These are phyloP conservation scores for Hololepta plana DNA, from an alignment of 2,888 invertebrate genomes.

Conservation along the genomic window DNA sequence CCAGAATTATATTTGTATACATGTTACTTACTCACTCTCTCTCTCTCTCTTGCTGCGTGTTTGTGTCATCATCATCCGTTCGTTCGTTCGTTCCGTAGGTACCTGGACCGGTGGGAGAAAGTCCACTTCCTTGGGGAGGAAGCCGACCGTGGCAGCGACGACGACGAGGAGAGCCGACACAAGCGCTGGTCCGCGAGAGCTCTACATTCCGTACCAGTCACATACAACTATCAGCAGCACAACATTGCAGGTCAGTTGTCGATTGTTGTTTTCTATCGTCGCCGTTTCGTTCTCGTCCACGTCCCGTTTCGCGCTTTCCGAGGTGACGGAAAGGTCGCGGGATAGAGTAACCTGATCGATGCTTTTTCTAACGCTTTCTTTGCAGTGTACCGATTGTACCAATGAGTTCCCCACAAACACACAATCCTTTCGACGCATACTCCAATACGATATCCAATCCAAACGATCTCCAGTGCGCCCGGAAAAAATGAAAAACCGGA, in stretches of 20 bases:
- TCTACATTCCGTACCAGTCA: slow-evolving; percentile 48
- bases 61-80: slow-evolving; percentile 1
- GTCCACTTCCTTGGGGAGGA: slow-evolving; percentile 81
- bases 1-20: slow-evolving; percentile 8
- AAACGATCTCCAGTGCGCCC: too few species aligned
- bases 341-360: too few species aligned
- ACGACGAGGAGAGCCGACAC: slow-evolving; percentile 57
- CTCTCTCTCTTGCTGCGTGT: background rate
- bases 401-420: too few species aligned
- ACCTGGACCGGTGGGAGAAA: slow-evolving; percentile 76
- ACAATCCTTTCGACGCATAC: too few species aligned
- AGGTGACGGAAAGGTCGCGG: too few species aligned
- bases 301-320: too few species aligned
- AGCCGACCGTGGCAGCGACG: slow-evolving; percentile 59
- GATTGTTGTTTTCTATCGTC: too few species aligned
- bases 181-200: slow-evolving; percentile 45
- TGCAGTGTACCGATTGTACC: too few species aligned
- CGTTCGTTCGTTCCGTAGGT: slow-evolving; percentile 25
- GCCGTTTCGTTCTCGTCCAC: too few species aligned
- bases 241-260: slow-evolving; percentile 41
- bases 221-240: slow-evolving; percentile 65
- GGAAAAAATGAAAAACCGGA: too few species aligned
- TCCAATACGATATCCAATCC: too few species aligned
- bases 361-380: too few species aligned
- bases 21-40: background rate